These are phyloP conservation scores for Mesorhabditis sp. DNA, from an alignment of 2,888 invertebrate genomes.

Conservation along the genomic window DNA sequence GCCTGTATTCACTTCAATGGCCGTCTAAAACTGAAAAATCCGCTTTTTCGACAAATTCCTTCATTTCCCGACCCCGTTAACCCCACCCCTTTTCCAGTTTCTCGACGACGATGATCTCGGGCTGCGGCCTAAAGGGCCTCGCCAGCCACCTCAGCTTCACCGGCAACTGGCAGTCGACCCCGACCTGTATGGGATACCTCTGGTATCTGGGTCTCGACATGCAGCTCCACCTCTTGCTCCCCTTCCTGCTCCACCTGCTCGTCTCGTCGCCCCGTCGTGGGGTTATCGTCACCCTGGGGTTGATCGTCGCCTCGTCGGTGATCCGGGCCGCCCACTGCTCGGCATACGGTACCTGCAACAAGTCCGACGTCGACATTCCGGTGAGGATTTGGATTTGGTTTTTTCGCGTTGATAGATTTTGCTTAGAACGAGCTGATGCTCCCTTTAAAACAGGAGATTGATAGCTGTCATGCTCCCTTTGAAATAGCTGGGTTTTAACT, in stretches of 20 bases:
- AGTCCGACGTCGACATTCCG: conserved; percentile 55
- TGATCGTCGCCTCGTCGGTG: conserved; percentile 28
- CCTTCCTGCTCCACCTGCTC: conserved; percentile 46
- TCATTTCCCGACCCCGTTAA: neutral
- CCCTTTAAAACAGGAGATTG: too few relatives aligned
- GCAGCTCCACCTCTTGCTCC: conserved; percentile 51
- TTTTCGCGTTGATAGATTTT: too few relatives aligned
- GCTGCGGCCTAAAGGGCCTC: conserved; percentile 42
- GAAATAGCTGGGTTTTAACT: too few relatives aligned
- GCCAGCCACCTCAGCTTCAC: conserved; percentile 45
- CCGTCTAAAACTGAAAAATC: too few relatives aligned
- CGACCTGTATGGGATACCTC: conserved; percentile 54
- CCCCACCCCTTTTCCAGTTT: conserved; percentile 27
- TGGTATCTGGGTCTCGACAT: conserved; percentile 56
- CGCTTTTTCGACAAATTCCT: neutral
- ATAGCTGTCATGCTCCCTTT: too few relatives aligned
- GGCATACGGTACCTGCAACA: conserved; percentile 50
- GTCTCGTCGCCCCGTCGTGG: conserved; percentile 23
- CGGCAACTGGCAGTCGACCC: conserved; percentile 48
- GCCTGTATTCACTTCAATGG: neutral
- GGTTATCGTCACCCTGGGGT: conserved; percentile 17
- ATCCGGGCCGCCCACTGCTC: conserved; percentile 46
- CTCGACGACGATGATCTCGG: conserved; percentile 45
- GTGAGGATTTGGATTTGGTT: conserved; percentile 17
- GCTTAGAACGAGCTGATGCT: too few relatives aligned